Conservation (phyloP, 2,113 vertebrate species). For the Rhegmatorhina hoffmannsi region DNA sequence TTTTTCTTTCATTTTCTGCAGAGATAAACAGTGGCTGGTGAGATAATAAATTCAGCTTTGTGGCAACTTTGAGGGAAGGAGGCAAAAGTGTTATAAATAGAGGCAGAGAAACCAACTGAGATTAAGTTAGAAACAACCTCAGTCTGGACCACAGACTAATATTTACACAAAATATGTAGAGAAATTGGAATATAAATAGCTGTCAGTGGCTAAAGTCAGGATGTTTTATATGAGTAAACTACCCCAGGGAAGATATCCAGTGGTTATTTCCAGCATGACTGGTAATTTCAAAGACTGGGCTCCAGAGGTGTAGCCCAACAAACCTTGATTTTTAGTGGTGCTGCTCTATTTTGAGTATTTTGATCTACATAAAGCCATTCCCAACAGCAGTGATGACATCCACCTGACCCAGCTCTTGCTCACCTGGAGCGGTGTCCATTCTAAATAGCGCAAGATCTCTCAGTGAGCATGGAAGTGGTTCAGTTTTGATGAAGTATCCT, state of each 20-base stretch:
- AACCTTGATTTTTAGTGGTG: not conserved
- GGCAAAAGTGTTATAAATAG: not conserved
- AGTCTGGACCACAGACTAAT: constrained; percentile 16
- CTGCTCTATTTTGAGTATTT: not conserved
- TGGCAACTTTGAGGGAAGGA: constrained; percentile 2
- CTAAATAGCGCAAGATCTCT: not conserved
- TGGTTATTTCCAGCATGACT: not conserved
- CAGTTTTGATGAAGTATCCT: not conserved
- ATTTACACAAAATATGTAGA: constrained; percentile 23
- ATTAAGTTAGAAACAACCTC: constrained; percentile 29
- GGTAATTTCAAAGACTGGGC: not conserved
- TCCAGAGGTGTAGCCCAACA: not conserved
- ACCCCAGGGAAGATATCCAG: not conserved
- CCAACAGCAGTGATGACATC: not conserved
- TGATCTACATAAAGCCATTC: not conserved
- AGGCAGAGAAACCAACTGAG: not conserved
- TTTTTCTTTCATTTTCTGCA: not conserved
- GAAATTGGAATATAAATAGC: constrained; percentile 21
- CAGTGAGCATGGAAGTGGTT: not conserved
- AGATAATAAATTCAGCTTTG: not conserved
- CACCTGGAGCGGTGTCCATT: not conserved
- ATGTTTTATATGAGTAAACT: not conserved
- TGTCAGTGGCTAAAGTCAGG: not conserved
- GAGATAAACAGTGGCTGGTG: not conserved
- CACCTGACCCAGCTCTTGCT: not conserved